Percentiles rank a stretch among this genome's conserved stretches.
These are phyloP conservation scores for Tachyglossus aculeatus DNA, from an alignment of 2,797 vertebrate species.

Conservation along the genomic window DNA sequence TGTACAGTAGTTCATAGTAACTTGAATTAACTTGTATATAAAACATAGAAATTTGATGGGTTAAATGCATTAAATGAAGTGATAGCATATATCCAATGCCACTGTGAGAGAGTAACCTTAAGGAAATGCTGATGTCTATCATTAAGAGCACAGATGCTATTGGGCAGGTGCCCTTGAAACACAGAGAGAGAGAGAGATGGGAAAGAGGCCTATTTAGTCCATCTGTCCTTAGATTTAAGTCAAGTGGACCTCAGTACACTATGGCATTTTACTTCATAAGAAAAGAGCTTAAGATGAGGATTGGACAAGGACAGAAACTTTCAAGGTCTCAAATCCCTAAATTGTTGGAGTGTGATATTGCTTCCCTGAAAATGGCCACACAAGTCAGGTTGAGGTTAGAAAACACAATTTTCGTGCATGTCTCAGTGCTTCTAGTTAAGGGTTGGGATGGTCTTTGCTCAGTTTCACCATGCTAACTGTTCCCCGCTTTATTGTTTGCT, in stretches of 20 bases:
- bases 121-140: constrained; percentile 39
- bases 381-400: not conserved
- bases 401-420: not conserved
- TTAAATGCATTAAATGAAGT: constrained; percentile 51
- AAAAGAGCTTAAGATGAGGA: not conserved
- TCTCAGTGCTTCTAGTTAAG: constrained; percentile 11
- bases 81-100: constrained; percentile 4
- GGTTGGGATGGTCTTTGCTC: not conserved
- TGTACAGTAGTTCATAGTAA: constrained; percentile 17
- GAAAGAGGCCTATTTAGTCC: not conserved
- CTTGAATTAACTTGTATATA: constrained; percentile 54
- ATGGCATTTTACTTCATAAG: not conserved
- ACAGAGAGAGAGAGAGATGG: not conserved
- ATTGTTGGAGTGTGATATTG: not conserved
- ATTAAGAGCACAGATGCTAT: constrained; percentile 20
- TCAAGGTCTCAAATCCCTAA: not conserved
- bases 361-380: not conserved
- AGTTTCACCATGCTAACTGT: not conserved
- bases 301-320: not conserved
- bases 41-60: constrained; percentile 51
- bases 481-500: not conserved
- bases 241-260: not conserved
- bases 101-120: constrained; percentile 11
- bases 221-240: not conserved
- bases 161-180: not conserved